Evolutionary conservation across 2,797 vertebrate species (phyloP).

Genomic region (Poecilia picta): DNA sequence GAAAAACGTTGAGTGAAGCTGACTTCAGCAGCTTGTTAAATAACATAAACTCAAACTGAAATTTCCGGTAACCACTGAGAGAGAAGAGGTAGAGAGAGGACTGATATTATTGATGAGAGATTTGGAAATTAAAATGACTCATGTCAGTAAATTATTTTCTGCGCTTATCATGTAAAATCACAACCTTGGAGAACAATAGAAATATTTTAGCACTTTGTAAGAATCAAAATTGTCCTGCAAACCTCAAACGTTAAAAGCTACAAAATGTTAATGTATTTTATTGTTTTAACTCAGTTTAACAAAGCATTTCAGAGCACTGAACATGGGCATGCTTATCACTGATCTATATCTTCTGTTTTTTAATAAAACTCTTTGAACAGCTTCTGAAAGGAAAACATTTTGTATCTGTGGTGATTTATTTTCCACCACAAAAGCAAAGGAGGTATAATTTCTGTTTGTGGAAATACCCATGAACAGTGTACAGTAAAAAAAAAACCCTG

Average conservation of each 20-base stretch:
- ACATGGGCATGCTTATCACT: neutral
- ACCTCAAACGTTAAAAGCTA: neutral
- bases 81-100: conserved; percentile 3
- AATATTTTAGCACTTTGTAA: neutral
- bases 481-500: no score
- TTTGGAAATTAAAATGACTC: neutral
- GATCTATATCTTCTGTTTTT: neutral
- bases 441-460: neutral
- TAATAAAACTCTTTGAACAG: neutral
- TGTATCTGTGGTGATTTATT: neutral
- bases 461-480: neutral
- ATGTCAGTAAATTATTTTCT: neutral
- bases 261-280: neutral
- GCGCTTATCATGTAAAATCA: neutral
- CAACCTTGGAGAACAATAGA: neutral
- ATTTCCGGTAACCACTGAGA: conserved; percentile 26
- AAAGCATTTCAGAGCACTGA: neutral
- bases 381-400: neutral
- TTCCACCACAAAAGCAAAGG: neutral
- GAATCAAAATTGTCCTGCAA: neutral
- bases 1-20: conserved; percentile 14
- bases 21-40: conserved; percentile 23
- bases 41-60: conserved; percentile 33
- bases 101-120: neutral
- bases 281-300: neutral